Percentiles rank a stretch among this genome's conserved stretches.
Evolutionary conservation across 1,140 invertebrate genomes (phyloP).

Genomic region (Drosophila leontia): DNA sequence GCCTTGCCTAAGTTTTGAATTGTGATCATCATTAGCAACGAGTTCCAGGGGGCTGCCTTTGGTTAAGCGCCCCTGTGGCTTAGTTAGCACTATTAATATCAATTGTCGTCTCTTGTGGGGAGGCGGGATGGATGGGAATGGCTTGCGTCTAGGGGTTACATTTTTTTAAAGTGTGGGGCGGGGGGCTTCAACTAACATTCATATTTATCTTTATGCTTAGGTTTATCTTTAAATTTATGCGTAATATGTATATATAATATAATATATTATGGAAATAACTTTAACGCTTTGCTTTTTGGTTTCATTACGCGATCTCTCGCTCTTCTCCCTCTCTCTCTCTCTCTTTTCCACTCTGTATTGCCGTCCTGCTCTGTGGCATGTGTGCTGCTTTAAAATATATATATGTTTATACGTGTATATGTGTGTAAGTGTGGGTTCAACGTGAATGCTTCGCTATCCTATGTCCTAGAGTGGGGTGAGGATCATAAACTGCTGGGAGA

Average conservation of each 20-base stretch:
- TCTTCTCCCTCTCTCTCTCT: constrained; percentile 1
- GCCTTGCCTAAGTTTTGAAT: constrained; percentile 42
- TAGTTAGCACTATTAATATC: constrained; percentile 15
- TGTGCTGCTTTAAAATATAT: constrained; percentile 50
- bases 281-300: constrained; percentile 72
- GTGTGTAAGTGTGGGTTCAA: constrained; percentile 29
- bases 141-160: constrained; percentile 31
- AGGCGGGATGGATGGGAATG: constrained; percentile 26
- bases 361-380: constrained; percentile 26
- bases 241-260: constrained; percentile 41
- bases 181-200: constrained; percentile 68
- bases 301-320: constrained; percentile 47
- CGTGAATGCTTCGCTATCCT: constrained; percentile 25
- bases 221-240: constrained; percentile 14
- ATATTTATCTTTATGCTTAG: constrained; percentile 43
- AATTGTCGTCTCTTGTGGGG: constrained; percentile 23
- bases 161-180: constrained; percentile 41
- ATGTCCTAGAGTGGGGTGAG: constrained; percentile 18
- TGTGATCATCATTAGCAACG: constrained; percentile 66
- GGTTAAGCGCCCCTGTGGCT: neutral
- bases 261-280: constrained; percentile 74
- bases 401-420: constrained; percentile 37
- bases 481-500: constrained; percentile 29
- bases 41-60: constrained; percentile 17
- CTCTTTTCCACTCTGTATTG: neutral